Conservation (phyloP, 2,797 vertebrate genomes). For the Onychomys torridus region DNA sequence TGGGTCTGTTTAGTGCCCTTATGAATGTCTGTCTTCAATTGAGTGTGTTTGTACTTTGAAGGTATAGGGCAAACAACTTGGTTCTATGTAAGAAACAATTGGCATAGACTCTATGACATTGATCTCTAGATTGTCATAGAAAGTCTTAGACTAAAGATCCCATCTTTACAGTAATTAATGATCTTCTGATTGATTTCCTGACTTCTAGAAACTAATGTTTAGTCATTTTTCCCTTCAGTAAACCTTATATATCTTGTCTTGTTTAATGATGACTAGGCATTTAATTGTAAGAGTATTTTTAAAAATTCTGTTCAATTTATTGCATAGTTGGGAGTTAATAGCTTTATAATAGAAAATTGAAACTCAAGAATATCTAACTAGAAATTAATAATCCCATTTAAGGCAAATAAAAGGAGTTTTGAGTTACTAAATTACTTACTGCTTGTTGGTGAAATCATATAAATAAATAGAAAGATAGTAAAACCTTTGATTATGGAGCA, state of each 20-base stretch:
- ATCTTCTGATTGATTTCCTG: slow-evolving; percentile 30
- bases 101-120: neutral
- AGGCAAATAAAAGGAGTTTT: slow-evolving; percentile 51
- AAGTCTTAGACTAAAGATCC: slow-evolving; percentile 32
- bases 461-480: slow-evolving; percentile 24
- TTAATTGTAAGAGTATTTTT: slow-evolving; percentile 68
- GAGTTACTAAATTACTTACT: slow-evolving; percentile 7
- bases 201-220: slow-evolving; percentile 39
- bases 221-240: neutral
- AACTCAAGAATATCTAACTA: slow-evolving; percentile 51
- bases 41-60: neutral
- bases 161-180: slow-evolving; percentile 43
- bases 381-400: slow-evolving; percentile 58
- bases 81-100: neutral
- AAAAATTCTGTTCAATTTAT: slow-evolving; percentile 63
- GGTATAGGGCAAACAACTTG: neutral
- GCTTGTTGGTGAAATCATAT: slow-evolving; percentile 38
- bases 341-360: slow-evolving; percentile 57
- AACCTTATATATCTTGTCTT: slow-evolving; percentile 20
- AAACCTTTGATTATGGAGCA: slow-evolving; percentile 47
- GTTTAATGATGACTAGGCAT: slow-evolving; percentile 61
- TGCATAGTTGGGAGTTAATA: slow-evolving; percentile 58
- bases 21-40: neutral
- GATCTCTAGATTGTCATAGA: neutral
- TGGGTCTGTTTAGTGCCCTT: slow-evolving; percentile 24